Evolutionary conservation across 2,113 vertebrate genomes (phyloP).

Genomic region (Austrofundulus limnaeus): DNA sequence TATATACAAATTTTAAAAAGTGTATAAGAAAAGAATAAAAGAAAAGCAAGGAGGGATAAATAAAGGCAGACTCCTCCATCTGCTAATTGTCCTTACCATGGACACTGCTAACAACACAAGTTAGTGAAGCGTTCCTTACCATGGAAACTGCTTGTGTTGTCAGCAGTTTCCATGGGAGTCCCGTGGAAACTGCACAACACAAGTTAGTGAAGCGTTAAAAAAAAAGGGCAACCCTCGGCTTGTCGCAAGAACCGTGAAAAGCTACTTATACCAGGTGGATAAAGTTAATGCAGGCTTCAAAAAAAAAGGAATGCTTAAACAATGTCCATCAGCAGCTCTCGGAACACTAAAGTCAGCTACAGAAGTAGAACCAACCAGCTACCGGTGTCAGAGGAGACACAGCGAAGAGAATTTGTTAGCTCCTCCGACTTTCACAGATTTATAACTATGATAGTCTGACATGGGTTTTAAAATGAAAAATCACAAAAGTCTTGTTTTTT

Average conservation of each 20-base stretch:
- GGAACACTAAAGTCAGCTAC: conserved; percentile 63
- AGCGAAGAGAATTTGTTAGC: too few relatives aligned
- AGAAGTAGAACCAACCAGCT: conserved; percentile 55
- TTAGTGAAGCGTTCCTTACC: too few relatives aligned
- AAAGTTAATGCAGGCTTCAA: neutral
- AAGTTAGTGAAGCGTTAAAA: neutral
- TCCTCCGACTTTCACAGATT: neutral
- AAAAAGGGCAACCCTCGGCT: neutral
- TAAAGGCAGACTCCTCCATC: too few relatives aligned
- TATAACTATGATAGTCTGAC: too few relatives aligned
- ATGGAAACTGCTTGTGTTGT: too few relatives aligned
- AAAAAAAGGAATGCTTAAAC: conserved; percentile 23
- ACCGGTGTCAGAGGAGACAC: conserved; percentile 48
- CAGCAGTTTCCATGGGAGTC: too few relatives aligned
- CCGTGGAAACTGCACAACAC: conserved; percentile 57
- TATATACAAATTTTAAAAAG: neutral
- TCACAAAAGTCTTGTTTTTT: too few relatives aligned
- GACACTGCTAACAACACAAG: conserved; percentile 50
- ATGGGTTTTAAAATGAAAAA: too few relatives aligned
- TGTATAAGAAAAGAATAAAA: neutral
- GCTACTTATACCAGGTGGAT: too few relatives aligned
- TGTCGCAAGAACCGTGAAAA: accelerated
- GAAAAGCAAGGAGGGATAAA: neutral
- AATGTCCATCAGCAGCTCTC: conserved; percentile 61
- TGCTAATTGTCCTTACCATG: conserved; percentile 36